Evolutionary conservation across 2,888 invertebrate species (phyloP).

Genomic region (Eupithecia exiguata): DNA sequence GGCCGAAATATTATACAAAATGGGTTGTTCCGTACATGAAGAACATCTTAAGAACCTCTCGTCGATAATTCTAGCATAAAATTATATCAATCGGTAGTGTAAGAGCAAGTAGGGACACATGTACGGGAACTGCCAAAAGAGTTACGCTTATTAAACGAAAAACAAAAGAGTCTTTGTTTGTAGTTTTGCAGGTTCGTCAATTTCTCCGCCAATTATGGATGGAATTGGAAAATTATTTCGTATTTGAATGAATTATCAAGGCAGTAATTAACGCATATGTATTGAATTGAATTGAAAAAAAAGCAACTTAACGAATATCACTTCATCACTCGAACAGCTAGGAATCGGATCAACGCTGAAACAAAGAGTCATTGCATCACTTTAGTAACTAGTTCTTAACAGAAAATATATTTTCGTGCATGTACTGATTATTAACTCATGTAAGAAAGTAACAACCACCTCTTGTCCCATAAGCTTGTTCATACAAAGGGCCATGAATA

Average conservation of each 20-base stretch:
- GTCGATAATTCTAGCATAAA: not conserved
- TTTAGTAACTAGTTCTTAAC: too few species aligned
- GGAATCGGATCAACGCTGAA: too few species aligned
- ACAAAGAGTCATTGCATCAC: not conserved
- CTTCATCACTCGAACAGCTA: too few species aligned
- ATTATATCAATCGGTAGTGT: not conserved
- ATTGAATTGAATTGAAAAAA: too few species aligned
- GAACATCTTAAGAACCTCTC: not conserved
- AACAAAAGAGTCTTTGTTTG: too few species aligned
- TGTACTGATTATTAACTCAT: not conserved
- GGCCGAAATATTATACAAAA: not conserved
- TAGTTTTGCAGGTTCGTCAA: too few species aligned
- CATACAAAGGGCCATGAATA: constrained; percentile 70
- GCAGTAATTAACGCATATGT: too few species aligned
- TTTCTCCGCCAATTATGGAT: too few species aligned
- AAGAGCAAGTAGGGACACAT: not conserved
- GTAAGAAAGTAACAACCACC: constrained; percentile 23
- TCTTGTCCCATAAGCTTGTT: constrained; percentile 50
- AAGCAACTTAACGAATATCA: too few species aligned
- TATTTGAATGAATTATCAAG: too few species aligned
- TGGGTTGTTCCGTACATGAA: not conserved
- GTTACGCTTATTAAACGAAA: not conserved
- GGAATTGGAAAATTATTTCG: too few species aligned
- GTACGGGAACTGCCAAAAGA: not conserved
- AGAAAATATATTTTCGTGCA: too few species aligned